These are phyloP conservation scores for Characodon lateralis DNA, from an alignment of 2,797 vertebrate genomes.

Conservation along the genomic window DNA sequence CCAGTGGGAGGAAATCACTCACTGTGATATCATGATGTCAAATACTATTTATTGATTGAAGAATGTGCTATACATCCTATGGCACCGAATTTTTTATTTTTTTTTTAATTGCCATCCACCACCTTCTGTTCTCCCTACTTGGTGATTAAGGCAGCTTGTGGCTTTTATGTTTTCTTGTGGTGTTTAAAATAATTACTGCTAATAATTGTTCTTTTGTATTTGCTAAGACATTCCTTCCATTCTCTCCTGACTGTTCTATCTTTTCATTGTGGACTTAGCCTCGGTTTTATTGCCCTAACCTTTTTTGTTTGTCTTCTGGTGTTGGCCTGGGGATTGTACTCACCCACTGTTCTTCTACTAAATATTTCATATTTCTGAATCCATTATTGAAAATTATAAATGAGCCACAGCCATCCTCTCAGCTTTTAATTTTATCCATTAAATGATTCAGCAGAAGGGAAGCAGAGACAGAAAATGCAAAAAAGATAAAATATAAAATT, in stretches of 20 bases:
- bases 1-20: conserved; percentile 31
- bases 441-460: conserved; percentile 67
- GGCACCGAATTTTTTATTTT: background rate
- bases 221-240: conserved; percentile 7
- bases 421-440: conserved; percentile 72
- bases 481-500: conserved; percentile 46
- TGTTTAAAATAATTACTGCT: conserved; percentile 23
- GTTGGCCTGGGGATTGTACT: conserved; percentile 50
- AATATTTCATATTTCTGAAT: conserved; percentile 79
- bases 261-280: conserved; percentile 17
- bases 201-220: background rate
- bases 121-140: background rate
- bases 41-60: conserved; percentile 54
- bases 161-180: conserved; percentile 12
- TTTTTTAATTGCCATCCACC: conserved; percentile 3
- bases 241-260: background rate
- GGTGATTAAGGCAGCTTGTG: conserved; percentile 15
- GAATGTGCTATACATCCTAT: conserved; percentile 6
- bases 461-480: conserved; percentile 53
- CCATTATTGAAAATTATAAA: conserved; percentile 80
- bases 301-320: conserved; percentile 68
- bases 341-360: conserved; percentile 53
- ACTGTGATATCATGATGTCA: conserved; percentile 37
- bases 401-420: conserved; percentile 64
- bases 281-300: conserved; percentile 25